Base-by-base conservation (phyloP, 2,888 invertebrate genomes). In the Apamea anceps region DNA sequence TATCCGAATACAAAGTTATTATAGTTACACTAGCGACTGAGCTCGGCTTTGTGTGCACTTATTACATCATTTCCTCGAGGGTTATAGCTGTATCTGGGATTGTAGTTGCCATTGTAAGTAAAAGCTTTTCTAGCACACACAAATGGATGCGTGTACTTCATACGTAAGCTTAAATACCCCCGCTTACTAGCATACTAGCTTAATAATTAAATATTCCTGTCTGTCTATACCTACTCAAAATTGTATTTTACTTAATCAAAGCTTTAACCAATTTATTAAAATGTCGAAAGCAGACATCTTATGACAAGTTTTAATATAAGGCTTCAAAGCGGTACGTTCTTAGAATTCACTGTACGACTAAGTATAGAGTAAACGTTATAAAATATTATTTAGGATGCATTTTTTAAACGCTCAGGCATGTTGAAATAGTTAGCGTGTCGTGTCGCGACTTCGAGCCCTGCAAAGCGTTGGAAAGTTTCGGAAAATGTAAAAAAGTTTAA, bases 11-110 rank as follows among this genome's bases (percentile, higher is more conserved):
- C 75, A 77, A 77, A 75, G 82, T 88, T 77, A 79, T 80, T 79
- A 71, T 74, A 75, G 73, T 75, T 75, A 83, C 75, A 80, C 80
- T 74, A 79, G 63, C 73, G 84, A 77, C 79, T 75, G 84, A 78
- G 75, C 66, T 76, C 63, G 65, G 79, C 85, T 82, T 86, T 81
- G 79, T 87, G 75, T 65, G 66, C 75, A 76, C 76, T 85, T 88
- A 84, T 77, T 81, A 79, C 80, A 79, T 78, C 78, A 79, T 84
- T 81, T 78, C 84, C 81, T 84, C 57, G 37, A 68, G 67, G 57
- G 37, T 54, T 78, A 78, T 65, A 79, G 72, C 65, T 67, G 42
- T 79, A 60, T 75, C n/a, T 75, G 42, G 67, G 62, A 71, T 70
- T 75, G 51, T 45, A 37, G 37, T 78, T 45, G 62, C 45, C 28